Conservation (phyloP, 2,888 invertebrate species). For the Tipula helvola region DNA sequence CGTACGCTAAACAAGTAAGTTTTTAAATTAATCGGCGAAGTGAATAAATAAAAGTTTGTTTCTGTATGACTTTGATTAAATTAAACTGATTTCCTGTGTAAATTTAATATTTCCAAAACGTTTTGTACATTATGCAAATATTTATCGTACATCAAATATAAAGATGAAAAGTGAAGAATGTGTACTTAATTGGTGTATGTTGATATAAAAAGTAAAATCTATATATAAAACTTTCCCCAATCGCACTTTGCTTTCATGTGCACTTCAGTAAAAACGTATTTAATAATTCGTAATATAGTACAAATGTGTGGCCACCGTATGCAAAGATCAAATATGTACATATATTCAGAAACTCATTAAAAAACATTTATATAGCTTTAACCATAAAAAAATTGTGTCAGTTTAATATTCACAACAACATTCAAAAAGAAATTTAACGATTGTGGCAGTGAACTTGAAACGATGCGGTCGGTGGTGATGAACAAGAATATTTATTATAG, state of each 20-base stretch:
- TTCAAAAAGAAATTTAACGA: background rate
- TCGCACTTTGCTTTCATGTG: background rate
- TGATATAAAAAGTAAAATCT: background rate
- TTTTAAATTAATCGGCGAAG: background rate
- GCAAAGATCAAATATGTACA: no score
- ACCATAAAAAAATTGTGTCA: background rate
- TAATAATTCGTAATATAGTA: no score
- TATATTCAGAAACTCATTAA: no score
- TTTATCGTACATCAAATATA: background rate
- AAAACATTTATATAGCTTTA: no score
- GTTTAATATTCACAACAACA: background rate
- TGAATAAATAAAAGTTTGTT: background rate
- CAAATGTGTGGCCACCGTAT: no score
- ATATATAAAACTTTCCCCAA: background rate
- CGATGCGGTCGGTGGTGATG: no score
- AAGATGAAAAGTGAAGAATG: background rate
- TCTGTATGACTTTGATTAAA: background rate
- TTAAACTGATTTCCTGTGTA: background rate
- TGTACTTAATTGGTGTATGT: background rate
- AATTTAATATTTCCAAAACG: background rate
- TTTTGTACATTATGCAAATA: background rate
- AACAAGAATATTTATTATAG: no score
- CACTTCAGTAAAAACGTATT: no score
- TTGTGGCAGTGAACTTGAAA: background rate
- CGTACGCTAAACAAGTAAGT: conserved; percentile 59